Conservation (phyloP, 2,113 vertebrate genomes). For the Dromas ardeola region DNA sequence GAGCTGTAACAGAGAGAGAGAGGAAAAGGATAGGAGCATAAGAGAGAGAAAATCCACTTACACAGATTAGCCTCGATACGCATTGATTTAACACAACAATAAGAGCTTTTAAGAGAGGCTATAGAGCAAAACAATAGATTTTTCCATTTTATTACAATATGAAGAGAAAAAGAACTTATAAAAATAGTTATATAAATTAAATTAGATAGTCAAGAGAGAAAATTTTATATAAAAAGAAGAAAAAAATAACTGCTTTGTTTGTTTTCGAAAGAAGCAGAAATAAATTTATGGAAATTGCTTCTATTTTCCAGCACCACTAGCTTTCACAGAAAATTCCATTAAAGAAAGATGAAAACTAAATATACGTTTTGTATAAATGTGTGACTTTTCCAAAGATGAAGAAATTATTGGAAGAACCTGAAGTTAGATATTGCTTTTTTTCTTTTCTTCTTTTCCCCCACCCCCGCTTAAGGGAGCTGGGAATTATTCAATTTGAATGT, state of each 20-base stretch:
- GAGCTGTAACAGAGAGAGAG: neutral
- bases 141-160: slow-evolving; percentile 28
- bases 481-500: neutral
- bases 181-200: neutral
- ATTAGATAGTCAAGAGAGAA: slow-evolving; percentile 16
- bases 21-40: neutral
- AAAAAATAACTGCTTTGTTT: slow-evolving; percentile 21
- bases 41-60: slow-evolving; percentile 1
- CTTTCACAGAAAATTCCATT: slow-evolving; percentile 32
- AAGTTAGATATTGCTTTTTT: neutral
- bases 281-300: slow-evolving; percentile 46
- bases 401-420: neutral
- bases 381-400: neutral
- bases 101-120: slow-evolving; percentile 1
- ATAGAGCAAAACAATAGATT: neutral
- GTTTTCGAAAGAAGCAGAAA: neutral
- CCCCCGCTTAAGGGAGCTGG: neutral
- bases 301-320: neutral
- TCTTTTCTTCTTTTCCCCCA: too few relatives aligned
- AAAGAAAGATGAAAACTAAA: slow-evolving; percentile 1
- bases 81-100: neutral
- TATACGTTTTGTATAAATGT: neutral
- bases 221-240: neutral
- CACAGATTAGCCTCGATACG: neutral
- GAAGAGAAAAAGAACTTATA: neutral